These are phyloP conservation scores for Hesperia comma DNA, from an alignment of 2,888 invertebrate genomes.

Conservation along the genomic window DNA sequence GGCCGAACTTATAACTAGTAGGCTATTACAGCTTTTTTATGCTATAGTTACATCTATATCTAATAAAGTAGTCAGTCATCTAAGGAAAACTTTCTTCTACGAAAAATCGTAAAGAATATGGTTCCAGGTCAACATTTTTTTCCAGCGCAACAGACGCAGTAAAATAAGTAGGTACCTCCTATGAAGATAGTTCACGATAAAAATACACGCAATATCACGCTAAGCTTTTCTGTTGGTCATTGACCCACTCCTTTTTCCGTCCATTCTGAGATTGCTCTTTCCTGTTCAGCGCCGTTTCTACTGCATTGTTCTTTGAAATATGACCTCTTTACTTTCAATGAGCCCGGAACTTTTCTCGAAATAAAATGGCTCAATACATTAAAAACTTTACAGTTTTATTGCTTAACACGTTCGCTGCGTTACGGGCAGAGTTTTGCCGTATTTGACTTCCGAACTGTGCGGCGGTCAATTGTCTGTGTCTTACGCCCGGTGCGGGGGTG, in stretches of 20 bases:
- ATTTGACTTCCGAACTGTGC: no score
- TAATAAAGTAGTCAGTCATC: no score
- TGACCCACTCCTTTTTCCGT: slow-evolving; percentile 17
- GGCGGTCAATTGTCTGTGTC: no score
- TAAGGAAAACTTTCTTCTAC: no score
- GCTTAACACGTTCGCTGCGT: no score
- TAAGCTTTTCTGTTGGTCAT: slow-evolving; percentile 12
- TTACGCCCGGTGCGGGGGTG: no score
- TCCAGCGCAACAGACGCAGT: not conserved
- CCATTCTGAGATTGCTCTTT: slow-evolving; percentile 18
- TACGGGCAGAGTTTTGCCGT: no score
- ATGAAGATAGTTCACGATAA: not conserved
- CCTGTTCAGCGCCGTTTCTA: slow-evolving; percentile 5
- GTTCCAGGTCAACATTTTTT: no score
- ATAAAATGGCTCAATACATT: slow-evolving; percentile 7
- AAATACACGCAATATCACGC: slow-evolving; percentile 5
- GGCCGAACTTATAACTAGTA: no score
- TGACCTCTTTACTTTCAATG: slow-evolving; percentile 24
- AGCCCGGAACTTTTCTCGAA: not conserved
- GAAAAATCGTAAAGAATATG: no score
- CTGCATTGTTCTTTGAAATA: slow-evolving; percentile 28
- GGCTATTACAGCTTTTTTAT: no score
- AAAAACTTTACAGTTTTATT: slow-evolving; percentile 1
- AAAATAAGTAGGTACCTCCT: not conserved
- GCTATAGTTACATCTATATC: no score